phyloP scores from a whole-genome alignment of 2,113 vertebrate genomes.

The Campylomormyrus numenius region DNA sequence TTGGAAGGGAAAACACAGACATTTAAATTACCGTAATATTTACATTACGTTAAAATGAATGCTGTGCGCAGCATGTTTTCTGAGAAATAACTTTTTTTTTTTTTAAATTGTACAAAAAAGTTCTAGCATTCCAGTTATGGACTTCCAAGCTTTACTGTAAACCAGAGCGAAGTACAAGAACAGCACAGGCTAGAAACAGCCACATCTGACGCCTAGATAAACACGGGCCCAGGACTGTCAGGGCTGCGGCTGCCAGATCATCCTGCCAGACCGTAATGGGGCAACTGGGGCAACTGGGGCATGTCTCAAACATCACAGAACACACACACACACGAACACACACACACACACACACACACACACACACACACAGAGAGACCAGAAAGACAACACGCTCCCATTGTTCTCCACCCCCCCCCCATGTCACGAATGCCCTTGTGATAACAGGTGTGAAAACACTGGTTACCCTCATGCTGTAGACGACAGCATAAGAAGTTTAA shows the following conservation, averaged over 20 bases:
- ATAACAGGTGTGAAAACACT: background rate
- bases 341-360: background rate
- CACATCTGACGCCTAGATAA: background rate
- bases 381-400: background rate
- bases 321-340: background rate
- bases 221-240: background rate
- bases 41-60: background rate
- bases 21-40: background rate
- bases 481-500: background rate
- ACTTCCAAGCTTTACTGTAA: background rate
- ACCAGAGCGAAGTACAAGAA: background rate
- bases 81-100: background rate
- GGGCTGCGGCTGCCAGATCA: background rate
- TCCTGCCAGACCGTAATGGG: too few species aligned
- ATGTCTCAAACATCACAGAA: background rate
- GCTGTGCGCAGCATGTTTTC: background rate
- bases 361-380: background rate
- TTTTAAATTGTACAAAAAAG: background rate
- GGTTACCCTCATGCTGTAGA: background rate
- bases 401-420: background rate
- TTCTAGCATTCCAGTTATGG: background rate
- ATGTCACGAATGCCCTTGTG: background rate
- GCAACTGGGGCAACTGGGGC: background rate
- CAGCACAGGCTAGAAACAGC: background rate
- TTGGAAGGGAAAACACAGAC: background rate